Base-by-base conservation (phyloP, 1,140 invertebrate genomes). In the Atta cephalotes region DNA sequence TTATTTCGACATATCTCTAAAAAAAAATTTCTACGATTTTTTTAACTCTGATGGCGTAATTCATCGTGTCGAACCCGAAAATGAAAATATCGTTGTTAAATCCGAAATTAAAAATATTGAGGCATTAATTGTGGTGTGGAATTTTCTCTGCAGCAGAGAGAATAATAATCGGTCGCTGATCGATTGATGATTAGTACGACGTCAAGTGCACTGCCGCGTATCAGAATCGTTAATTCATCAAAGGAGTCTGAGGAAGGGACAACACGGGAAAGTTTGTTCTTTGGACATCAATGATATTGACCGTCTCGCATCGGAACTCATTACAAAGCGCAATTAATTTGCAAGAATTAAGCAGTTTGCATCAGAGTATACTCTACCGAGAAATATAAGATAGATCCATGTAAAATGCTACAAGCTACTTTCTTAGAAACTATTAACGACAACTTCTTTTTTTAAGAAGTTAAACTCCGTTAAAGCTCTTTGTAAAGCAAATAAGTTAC, bases 161-260 rank as follows among this genome's bases (percentile, higher is more conserved):
- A 78, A 76, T 60, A 88, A 78, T 66, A 58, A 35, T 39, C 25
- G 58, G 1, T 77, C 65, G 9, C 51, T 81, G 51, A 85, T 88
- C 53, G 35, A 56, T 25, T 71, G 45, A 76, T 71, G 68, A 65
- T 85, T 87, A 71, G 76, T 71, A 65, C 62, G 79, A 89, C 18
- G 35, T 87, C 60, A 58, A 79, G 51, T 53, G 66, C 31, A 58
- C 56, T 62, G 62, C 39, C 56, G 49, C 39, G 45, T 5, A 10
- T 53, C 49, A 63, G 16, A 56, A 56, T 39, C 72, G 31, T 87
- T 89, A 77, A 89, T 89, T 84, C 58, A 60, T 87, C 86, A 74
- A 80, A 80, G 63, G 16, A 21, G 16, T 80, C 49, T 14, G 65
- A 39, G 14, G 31, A 66, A 35, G 62, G 49, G 5, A 49, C 53